Conservation (phyloP, 2,113 vertebrate genomes). For the Hemichromis elongatus region DNA sequence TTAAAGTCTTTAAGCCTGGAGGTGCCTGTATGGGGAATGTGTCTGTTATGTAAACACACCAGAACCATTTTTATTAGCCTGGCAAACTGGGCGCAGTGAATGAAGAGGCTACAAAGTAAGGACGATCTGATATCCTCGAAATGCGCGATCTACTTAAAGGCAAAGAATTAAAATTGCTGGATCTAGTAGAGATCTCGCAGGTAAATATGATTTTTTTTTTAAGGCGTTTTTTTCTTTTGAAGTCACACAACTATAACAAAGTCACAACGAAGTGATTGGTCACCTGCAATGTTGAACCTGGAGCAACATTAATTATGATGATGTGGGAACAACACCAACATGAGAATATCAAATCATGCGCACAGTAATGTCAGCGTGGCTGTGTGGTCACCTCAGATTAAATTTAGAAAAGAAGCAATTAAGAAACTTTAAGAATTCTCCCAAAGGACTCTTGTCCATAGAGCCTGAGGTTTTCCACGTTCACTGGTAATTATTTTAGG, state of each 20-base stretch:
- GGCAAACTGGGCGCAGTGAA: neutral
- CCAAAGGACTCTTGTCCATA: neutral
- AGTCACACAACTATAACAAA: neutral
- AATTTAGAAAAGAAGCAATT: neutral
- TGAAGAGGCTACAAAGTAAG: neutral
- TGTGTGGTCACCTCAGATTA: neutral
- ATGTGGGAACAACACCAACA: neutral
- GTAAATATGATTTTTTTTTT: neutral
- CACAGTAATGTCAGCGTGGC: neutral
- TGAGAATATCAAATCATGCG: neutral
- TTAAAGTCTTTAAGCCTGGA: neutral
- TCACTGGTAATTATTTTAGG: neutral
- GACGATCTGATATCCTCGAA: neutral
- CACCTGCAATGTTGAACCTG: neutral
- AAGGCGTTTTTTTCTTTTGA: neutral
- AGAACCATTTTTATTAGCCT: neutral
- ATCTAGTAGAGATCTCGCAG: neutral
- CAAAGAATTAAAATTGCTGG: neutral
- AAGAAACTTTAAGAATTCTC: neutral
- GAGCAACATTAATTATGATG: neutral
- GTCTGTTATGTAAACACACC: neutral
- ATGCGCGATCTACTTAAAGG: neutral
- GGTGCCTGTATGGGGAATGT: neutral
- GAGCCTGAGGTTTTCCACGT: neutral
- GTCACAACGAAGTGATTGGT: neutral